Evolutionary conservation across 2,113 vertebrate genomes (phyloP).

Genomic region (Falco punctatus): DNA sequence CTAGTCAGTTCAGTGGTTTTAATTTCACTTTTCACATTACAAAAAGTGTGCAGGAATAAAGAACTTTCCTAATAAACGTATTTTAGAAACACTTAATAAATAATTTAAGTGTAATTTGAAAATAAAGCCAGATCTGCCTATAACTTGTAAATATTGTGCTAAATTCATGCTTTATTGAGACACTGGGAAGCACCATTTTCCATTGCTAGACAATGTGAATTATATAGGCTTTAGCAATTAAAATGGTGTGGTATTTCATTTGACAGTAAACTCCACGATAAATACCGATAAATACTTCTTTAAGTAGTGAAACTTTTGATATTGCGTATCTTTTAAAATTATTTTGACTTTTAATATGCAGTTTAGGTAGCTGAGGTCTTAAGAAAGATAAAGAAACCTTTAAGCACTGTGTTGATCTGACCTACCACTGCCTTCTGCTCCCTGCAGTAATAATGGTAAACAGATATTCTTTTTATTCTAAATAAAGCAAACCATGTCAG

Average conservation of each 20-base stretch:
- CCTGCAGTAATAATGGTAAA: conserved; percentile 39
- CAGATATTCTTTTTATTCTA: conserved; percentile 49
- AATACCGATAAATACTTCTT: not conserved
- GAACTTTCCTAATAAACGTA: not conserved
- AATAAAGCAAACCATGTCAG: conserved; percentile 41
- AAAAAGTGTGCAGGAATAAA: not conserved
- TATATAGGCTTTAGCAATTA: not conserved
- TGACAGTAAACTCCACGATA: not conserved
- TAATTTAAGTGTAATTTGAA: not conserved
- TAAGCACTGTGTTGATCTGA: conserved; percentile 9
- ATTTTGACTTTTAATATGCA: not conserved
- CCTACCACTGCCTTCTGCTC: conserved; percentile 16
- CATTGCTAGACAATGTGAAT: not conserved
- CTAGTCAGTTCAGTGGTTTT: not conserved
- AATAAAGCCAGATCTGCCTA: not conserved
- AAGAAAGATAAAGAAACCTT: conserved; percentile 30
- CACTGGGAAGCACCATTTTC: not conserved
- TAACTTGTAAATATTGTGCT: not conserved
- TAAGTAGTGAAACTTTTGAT: not conserved
- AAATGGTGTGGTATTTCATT: not conserved
- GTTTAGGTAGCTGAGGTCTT: conserved; percentile 26
- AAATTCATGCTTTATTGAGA: not conserved
- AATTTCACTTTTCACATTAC: not conserved
- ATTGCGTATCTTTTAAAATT: not conserved
- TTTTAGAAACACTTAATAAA: not conserved